Evolutionary conservation across 2,797 vertebrate genomes (phyloP).

Genomic region (Sebastes kiyomatsui): DNA sequence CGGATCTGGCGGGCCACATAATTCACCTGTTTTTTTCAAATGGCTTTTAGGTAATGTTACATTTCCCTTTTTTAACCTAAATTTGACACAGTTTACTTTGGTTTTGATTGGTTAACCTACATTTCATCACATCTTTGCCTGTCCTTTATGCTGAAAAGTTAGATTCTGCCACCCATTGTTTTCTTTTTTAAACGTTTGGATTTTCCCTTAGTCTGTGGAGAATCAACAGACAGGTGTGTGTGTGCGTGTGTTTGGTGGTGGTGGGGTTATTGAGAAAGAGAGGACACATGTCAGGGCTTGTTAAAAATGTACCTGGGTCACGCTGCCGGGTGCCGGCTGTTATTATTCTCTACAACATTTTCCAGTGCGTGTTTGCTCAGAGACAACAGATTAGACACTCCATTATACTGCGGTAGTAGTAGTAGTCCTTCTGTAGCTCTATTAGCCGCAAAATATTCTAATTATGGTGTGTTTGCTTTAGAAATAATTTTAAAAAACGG

Average conservation of each 20-base stretch:
- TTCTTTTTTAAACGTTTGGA: not conserved
- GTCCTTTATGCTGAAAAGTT: not conserved
- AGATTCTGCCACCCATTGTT: not conserved
- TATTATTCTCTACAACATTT: slow-evolving; percentile 3
- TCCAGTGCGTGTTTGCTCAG: slow-evolving; percentile 6
- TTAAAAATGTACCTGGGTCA: slow-evolving; percentile 32
- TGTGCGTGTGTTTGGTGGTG: not conserved
- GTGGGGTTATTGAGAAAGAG: not conserved
- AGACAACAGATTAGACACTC: not conserved
- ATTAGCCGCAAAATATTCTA: not conserved
- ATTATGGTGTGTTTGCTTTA: not conserved
- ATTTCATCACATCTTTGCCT: not conserved
- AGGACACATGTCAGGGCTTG: slow-evolving; percentile 41
- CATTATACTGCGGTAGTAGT: not conserved
- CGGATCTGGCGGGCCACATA: not conserved
- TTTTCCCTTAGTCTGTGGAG: not conserved
- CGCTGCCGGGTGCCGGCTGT: not conserved
- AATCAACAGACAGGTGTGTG: slow-evolving; percentile 2
- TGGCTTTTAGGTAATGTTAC: not conserved
- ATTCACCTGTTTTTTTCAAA: not conserved
- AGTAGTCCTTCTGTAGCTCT: not conserved
- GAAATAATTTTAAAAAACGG: not conserved
- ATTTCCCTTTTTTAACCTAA: not conserved
- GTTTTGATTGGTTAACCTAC: not conserved
- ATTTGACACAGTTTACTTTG: not conserved